Percentiles rank a stretch among this genome's conserved stretches.
Conservation (phyloP, 2,113 vertebrate species). For the Diphyllodes magnificus region DNA sequence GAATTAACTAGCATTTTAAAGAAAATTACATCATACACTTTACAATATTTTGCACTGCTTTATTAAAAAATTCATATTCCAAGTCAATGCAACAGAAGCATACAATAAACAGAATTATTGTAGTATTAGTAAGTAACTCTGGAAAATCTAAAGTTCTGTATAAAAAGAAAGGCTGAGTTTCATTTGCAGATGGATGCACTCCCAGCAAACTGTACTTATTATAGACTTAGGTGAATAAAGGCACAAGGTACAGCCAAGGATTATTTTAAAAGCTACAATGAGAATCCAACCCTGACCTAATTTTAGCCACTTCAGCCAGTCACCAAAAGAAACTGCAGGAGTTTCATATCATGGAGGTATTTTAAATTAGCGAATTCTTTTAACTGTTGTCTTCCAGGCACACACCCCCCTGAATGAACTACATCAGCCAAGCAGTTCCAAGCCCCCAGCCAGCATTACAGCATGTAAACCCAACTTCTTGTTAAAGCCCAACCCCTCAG, state of each 20-base stretch:
- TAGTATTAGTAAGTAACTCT: background rate
- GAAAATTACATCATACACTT: slow-evolving; percentile 43
- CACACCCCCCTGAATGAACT: background rate
- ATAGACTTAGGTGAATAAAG: background rate
- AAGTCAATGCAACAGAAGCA: slow-evolving; percentile 21
- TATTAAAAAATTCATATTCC: slow-evolving; percentile 34
- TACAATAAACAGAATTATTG: background rate
- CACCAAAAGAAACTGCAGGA: background rate
- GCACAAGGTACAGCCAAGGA: background rate
- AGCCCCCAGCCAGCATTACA: background rate
- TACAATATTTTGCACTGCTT: slow-evolving; percentile 22
- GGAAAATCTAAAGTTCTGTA: background rate
- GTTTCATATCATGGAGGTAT: background rate
- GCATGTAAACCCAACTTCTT: background rate
- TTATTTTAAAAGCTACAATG: background rate
- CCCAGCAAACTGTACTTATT: background rate
- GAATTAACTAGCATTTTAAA: background rate
- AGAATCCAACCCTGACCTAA: background rate
- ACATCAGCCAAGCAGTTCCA: background rate
- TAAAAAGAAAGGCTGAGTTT: background rate
- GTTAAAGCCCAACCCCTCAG: background rate
- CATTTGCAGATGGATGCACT: background rate
- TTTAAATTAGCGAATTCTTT: background rate
- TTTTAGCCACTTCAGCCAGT: background rate
- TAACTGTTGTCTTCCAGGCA: background rate